Conservation (phyloP, 2,113 vertebrate species). For the Euleptes europaea region DNA sequence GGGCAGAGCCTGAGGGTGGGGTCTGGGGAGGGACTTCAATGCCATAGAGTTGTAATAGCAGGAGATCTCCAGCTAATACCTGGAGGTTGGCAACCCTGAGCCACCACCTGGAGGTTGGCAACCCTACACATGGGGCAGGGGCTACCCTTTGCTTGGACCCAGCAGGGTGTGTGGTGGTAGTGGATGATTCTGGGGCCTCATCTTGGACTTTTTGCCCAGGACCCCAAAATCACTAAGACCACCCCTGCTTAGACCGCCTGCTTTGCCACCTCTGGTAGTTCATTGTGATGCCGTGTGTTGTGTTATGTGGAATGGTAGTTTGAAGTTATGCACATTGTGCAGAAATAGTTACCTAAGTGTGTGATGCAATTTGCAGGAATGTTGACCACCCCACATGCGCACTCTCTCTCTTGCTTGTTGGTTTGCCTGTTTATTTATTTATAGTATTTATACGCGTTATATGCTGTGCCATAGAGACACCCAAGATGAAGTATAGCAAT, state of each 20-base stretch:
- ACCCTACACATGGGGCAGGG: too few relatives aligned
- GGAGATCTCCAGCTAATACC: too few relatives aligned
- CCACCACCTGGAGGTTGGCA: too few relatives aligned
- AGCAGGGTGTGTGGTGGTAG: too few relatives aligned
- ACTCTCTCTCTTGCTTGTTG: background rate
- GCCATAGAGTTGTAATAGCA: too few relatives aligned
- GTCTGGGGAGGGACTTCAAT: too few relatives aligned
- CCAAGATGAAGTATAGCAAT: background rate
- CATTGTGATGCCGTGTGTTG: background rate
- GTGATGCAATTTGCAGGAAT: background rate
- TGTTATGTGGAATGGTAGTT: background rate
- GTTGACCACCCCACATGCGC: background rate
- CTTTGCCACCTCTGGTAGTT: background rate
- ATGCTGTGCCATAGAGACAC: background rate
- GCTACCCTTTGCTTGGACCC: too few relatives aligned
- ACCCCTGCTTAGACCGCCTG: background rate
- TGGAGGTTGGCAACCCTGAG: too few relatives aligned
- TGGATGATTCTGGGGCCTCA: too few relatives aligned
- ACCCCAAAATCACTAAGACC: too few relatives aligned
- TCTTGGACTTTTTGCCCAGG: too few relatives aligned
- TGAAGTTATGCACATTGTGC: background rate
- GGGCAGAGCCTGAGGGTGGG: too few relatives aligned
- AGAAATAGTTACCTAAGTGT: background rate
- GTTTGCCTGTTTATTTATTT: constrained; percentile 12
- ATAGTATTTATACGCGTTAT: background rate